phyloP scores from a whole-genome alignment of 2,113 vertebrate species.

The Epinephelus lanceolatus region DNA sequence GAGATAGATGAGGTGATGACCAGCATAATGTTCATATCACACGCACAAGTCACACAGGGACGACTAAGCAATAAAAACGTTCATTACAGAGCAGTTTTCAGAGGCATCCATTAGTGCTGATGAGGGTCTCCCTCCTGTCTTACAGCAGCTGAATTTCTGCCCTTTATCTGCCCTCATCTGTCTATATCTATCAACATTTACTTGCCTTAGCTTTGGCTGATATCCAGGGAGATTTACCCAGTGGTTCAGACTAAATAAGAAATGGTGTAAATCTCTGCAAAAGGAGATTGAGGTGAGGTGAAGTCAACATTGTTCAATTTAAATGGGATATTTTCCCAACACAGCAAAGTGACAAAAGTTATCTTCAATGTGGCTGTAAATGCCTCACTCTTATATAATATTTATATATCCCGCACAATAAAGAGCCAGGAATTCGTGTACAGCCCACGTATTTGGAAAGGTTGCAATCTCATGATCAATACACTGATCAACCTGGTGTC shows the following conservation, averaged over 20 bases:
- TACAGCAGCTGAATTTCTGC: neutral
- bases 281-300: neutral
- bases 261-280: neutral
- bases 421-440: no score
- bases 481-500: no score
- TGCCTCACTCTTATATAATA: no score
- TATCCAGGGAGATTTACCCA: constrained; percentile 1
- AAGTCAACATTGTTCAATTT: constrained; percentile 1
- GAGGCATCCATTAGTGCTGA: constrained; percentile 42
- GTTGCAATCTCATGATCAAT: no score
- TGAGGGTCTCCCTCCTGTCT: constrained; percentile 43
- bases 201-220: neutral
- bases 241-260: constrained; percentile 7
- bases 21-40: neutral
- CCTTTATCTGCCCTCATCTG: neutral
- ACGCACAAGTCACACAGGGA: neutral
- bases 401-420: no score
- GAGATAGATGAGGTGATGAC: constrained; percentile 18
- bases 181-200: constrained; percentile 6
- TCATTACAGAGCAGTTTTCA: constrained; percentile 40
- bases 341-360: neutral
- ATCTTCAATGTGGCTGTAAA: neutral
- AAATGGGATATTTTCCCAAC: no score
- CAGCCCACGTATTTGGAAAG: no score
- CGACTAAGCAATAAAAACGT: constrained; percentile 32